Conservation (phyloP, 1,140 invertebrate species). For the Gonatopus flavifemur region DNA sequence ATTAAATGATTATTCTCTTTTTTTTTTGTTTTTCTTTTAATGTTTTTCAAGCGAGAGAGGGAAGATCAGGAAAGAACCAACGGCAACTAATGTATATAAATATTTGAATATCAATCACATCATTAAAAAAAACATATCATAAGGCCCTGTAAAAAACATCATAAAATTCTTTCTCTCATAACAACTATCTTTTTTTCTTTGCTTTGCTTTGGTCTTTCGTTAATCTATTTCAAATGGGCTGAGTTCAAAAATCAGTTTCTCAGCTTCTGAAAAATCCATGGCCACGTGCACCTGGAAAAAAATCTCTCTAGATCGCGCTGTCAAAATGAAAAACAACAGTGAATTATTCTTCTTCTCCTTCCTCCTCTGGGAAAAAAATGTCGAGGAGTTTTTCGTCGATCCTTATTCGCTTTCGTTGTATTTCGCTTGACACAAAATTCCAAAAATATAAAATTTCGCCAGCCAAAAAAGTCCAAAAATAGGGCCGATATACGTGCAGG, state of each 20-base stretch:
- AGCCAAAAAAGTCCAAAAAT: slow-evolving; percentile 57
- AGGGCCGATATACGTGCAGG: slow-evolving; percentile 32
- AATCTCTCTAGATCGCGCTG: too few species aligned
- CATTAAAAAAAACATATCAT: slow-evolving; percentile 38
- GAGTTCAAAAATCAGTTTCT: slow-evolving; percentile 55
- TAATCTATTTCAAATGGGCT: slow-evolving; percentile 32
- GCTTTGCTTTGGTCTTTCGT: slow-evolving; percentile 16
- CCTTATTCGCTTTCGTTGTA: too few species aligned
- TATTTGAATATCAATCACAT: too few species aligned
- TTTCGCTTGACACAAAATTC: slow-evolving; percentile 51
- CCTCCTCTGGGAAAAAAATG: slow-evolving; percentile 27
- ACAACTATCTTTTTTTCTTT: slow-evolving; percentile 24
- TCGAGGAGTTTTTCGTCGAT: slow-evolving; percentile 10
- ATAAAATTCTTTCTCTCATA: too few species aligned
- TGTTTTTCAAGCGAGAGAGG: neutral
- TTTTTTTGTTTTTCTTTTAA: neutral
- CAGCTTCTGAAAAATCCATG: slow-evolving; percentile 57
- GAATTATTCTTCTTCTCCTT: too few species aligned
- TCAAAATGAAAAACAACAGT: too few species aligned
- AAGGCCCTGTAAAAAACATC: slow-evolving; percentile 47
- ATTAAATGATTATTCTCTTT: slow-evolving; percentile 1
- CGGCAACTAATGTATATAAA: slow-evolving; percentile 30
- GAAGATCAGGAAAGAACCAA: slow-evolving; percentile 26
- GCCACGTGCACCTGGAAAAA: slow-evolving; percentile 57
- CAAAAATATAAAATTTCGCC: slow-evolving; percentile 60